Percentiles rank a stretch among this genome's conserved stretches.
Evolutionary conservation across 2,113 vertebrate species (phyloP).

Genomic region (Pogonocichla stellata): DNA sequence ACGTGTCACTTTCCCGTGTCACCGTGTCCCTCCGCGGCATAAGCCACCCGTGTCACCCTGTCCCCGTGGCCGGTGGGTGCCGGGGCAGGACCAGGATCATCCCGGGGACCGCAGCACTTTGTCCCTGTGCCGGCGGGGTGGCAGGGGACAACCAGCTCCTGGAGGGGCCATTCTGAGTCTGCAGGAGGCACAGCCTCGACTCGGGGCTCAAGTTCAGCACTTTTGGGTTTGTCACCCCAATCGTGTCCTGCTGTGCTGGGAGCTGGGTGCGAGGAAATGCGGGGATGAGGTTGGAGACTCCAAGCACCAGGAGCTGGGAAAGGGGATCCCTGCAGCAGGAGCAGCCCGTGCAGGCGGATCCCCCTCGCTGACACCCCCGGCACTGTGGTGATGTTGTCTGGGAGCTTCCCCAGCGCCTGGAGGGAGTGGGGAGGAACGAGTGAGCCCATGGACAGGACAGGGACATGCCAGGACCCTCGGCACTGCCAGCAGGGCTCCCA

Average conservation of each 20-base stretch:
- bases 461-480: rapidly evolving
- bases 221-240: background rate
- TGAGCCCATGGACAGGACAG: rapidly evolving
- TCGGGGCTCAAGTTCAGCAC: background rate
- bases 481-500: rapidly evolving
- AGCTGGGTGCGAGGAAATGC: rapidly evolving
- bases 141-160: background rate
- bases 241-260: background rate
- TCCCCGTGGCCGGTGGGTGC: background rate
- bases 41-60: background rate
- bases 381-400: rapidly evolving
- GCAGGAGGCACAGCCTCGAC: background rate
- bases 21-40: rapidly evolving
- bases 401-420: rapidly evolving
- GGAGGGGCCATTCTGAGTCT: background rate
- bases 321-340: background rate
- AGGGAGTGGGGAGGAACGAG: rapidly evolving
- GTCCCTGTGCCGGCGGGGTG: background rate
- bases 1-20: background rate
- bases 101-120: rapidly evolving
- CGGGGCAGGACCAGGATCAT: background rate
- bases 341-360: rapidly evolving
- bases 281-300: rapidly evolving
- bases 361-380: rapidly evolving
- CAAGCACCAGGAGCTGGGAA: background rate